phyloP scores from a whole-genome alignment of 23 tunicate genomes.

The Diplosoma virens region DNA sequence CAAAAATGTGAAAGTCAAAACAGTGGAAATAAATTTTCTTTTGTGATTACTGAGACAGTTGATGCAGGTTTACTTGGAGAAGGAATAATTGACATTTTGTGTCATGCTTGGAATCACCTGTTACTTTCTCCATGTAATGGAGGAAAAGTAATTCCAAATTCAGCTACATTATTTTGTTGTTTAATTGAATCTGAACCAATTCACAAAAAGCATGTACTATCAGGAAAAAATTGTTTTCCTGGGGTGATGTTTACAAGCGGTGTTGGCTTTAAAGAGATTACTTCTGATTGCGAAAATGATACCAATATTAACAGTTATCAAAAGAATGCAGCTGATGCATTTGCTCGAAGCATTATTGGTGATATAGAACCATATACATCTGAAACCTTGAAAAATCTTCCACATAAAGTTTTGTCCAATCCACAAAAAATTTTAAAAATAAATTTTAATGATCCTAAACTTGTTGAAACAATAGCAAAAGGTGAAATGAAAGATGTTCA shows the following conservation, averaged over 20 bases:
- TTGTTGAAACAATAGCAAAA: slow-evolving; percentile 35
- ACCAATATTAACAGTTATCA: background rate
- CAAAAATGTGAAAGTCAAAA: slow-evolving; percentile 21
- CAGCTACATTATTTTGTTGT: slow-evolving; percentile 40
- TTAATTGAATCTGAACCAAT: slow-evolving; percentile 52
- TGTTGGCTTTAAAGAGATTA: slow-evolving; percentile 9
- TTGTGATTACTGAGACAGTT: slow-evolving; percentile 69
- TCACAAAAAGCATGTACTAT: slow-evolving; percentile 32
- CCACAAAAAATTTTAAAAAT: slow-evolving; percentile 12
- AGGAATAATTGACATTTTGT: slow-evolving; percentile 47
- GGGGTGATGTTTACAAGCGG: slow-evolving; percentile 46
- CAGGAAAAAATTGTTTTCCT: background rate
- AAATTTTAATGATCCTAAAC: slow-evolving; percentile 53
- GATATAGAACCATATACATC: slow-evolving; percentile 79
- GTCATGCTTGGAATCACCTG: slow-evolving; percentile 77
- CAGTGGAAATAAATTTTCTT: too few relatives aligned
- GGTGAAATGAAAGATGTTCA: background rate
- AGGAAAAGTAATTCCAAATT: slow-evolving; percentile 66
- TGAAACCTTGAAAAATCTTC: slow-evolving; percentile 25
- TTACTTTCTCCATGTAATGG: slow-evolving; percentile 44
- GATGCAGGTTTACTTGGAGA: slow-evolving; percentile 91
- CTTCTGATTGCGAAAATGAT: background rate
- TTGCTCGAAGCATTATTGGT: background rate
- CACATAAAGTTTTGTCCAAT: slow-evolving; percentile 43
- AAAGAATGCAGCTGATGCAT: background rate